These are phyloP conservation scores for Cepaea hortensis DNA, from an alignment of 2,888 invertebrate genomes.

Conservation along the genomic window DNA sequence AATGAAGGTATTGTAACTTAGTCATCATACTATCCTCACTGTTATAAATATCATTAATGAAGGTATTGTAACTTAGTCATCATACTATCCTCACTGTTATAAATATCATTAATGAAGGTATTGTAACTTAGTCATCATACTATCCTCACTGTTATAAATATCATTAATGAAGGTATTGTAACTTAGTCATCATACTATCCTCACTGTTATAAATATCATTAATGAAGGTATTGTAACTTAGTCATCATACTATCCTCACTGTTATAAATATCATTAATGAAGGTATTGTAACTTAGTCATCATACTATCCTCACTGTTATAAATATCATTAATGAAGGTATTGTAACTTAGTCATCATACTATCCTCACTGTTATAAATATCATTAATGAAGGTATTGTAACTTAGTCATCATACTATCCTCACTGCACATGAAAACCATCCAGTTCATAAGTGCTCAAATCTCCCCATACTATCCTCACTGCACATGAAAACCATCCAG, in stretches of 20 bases:
- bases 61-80: constrained; percentile 57
- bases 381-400: constrained; percentile 77
- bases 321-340: constrained; percentile 79
- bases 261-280: constrained; percentile 80
- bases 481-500: constrained; percentile 27
- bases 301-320: constrained; percentile 72
- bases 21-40: background rate
- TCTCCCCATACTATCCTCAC: constrained; percentile 61
- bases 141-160: constrained; percentile 77
- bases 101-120: constrained; percentile 79
- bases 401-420: no score
- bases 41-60: constrained; percentile 80
- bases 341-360: background rate
- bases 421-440: constrained; percentile 27
- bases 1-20: constrained; percentile 70
- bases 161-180: constrained; percentile 77
- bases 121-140: background rate
- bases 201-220: constrained; percentile 79
- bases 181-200: no score
- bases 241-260: background rate
- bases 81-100: constrained; percentile 72
- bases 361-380: constrained; percentile 77
- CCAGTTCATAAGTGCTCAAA: no score
- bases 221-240: constrained; percentile 68
- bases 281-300: constrained; percentile 57